Conservation (phyloP, 2,797 vertebrate species). For the Myotis daubentonii region DNA sequence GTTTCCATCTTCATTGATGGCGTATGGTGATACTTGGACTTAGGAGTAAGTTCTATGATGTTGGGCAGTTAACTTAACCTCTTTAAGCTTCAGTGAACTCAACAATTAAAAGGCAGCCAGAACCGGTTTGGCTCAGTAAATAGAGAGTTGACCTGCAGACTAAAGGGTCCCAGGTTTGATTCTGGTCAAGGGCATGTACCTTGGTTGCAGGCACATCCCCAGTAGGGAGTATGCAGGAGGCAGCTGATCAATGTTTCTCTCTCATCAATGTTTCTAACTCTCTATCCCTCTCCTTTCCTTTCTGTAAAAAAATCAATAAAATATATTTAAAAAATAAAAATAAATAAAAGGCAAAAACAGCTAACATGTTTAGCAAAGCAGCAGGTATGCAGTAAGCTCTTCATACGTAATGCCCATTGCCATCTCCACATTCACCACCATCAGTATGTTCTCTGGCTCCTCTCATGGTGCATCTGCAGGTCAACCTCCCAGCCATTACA, state of each 20-base stretch:
- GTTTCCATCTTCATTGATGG: neutral
- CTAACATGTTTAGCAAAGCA: neutral
- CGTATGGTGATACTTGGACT: rapidly evolving
- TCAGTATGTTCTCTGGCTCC: neutral
- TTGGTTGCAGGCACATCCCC: too few relatives aligned
- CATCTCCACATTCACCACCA: neutral
- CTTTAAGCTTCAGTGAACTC: neutral
- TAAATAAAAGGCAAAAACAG: neutral
- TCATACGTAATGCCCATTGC: neutral
- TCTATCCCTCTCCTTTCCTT: too few relatives aligned
- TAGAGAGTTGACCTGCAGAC: too few relatives aligned
- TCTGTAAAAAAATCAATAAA: too few relatives aligned
- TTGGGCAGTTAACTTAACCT: neutral
- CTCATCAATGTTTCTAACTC: too few relatives aligned
- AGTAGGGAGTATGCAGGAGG: too few relatives aligned
- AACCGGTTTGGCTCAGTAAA: too few relatives aligned
- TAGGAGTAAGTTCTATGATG: neutral
- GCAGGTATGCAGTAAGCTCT: neutral
- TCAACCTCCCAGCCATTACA: neutral
- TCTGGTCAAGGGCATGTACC: too few relatives aligned
- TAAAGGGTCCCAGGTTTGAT: too few relatives aligned
- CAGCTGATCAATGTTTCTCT: too few relatives aligned
- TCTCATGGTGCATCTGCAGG: neutral
- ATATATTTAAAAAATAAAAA: neutral
- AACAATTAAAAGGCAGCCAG: neutral